Evolutionary conservation across 1,140 invertebrate species (phyloP).

Genomic region (Sogatella furcifera): DNA sequence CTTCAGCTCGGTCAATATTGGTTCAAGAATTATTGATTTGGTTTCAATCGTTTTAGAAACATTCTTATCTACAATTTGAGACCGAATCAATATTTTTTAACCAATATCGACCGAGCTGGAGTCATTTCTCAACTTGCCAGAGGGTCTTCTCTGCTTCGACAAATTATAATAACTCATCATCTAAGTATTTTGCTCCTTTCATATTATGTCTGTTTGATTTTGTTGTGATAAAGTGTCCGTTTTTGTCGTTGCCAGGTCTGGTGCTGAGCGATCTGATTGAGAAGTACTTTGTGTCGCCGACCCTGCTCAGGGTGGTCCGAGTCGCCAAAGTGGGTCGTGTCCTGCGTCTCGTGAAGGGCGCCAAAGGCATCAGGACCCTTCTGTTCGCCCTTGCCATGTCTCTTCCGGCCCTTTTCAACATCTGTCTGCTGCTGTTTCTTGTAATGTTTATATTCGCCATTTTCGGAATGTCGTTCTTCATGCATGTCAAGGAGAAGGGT

Average conservation of each 20-base stretch:
- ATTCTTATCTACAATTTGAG: no score
- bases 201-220: no score
- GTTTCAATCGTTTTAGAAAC: no score
- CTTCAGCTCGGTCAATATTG: no score
- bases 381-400: constrained; percentile 97
- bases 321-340: constrained; percentile 97
- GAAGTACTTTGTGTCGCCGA: constrained; percentile 96
- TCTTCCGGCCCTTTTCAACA: constrained; percentile 95
- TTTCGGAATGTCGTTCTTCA: constrained; percentile 99
- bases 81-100: no score
- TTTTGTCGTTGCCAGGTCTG: constrained; percentile 54
- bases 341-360: constrained; percentile 91
- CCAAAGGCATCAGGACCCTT: constrained; percentile 93
- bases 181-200: no score
- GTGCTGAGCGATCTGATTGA: constrained; percentile 92
- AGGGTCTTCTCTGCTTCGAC: no score
- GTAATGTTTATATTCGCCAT: constrained; percentile 99
- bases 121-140: no score
- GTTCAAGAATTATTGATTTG: no score
- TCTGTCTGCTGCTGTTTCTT: constrained; percentile 92
- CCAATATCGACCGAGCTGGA: no score
- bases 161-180: no score
- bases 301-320: constrained; percentile 89
- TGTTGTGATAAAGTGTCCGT: no score
- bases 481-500: constrained; percentile 88